Conservation (phyloP, 2,797 vertebrate genomes). For the Bradypodion pumilum region DNA sequence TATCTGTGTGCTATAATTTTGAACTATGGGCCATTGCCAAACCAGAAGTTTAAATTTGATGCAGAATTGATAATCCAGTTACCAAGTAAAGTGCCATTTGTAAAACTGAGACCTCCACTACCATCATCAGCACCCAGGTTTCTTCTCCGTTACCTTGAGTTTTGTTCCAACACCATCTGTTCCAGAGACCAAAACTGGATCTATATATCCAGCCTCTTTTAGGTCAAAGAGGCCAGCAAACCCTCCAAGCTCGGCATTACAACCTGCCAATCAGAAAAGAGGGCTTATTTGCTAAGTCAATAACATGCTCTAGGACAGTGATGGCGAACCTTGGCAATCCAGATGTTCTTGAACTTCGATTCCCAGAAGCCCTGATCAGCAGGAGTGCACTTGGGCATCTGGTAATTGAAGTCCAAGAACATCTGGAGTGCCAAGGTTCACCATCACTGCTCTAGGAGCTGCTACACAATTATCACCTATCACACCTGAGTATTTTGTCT, state of each 20-base stretch:
- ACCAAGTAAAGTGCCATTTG: background rate
- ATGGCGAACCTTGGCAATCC: too few species aligned
- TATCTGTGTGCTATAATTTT: background rate
- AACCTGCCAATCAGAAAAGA: slow-evolving; percentile 76
- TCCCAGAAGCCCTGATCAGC: too few species aligned
- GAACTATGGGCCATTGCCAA: background rate
- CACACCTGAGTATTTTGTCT: background rate
- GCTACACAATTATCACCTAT: background rate
- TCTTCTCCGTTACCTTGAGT: slow-evolving; percentile 85
- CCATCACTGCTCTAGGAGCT: background rate
- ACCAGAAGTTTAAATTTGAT: background rate
- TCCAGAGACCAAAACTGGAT: slow-evolving; percentile 93
- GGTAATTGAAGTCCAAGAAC: too few species aligned
- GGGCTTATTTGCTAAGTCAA: background rate
- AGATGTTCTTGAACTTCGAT: too few species aligned
- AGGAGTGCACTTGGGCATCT: too few species aligned
- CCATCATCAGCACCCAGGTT: background rate
- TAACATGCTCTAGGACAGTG: background rate
- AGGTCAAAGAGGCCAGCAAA: slow-evolving; percentile 96
- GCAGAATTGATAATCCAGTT: background rate
- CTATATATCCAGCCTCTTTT: slow-evolving; percentile 90
- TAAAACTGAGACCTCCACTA: background rate
- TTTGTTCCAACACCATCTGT: slow-evolving; percentile 98
- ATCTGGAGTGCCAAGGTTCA: too few species aligned
- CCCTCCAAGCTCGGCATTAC: slow-evolving; percentile 90